Base-by-base conservation (phyloP, 2,888 invertebrate genomes). In the Orthosia incerta region DNA sequence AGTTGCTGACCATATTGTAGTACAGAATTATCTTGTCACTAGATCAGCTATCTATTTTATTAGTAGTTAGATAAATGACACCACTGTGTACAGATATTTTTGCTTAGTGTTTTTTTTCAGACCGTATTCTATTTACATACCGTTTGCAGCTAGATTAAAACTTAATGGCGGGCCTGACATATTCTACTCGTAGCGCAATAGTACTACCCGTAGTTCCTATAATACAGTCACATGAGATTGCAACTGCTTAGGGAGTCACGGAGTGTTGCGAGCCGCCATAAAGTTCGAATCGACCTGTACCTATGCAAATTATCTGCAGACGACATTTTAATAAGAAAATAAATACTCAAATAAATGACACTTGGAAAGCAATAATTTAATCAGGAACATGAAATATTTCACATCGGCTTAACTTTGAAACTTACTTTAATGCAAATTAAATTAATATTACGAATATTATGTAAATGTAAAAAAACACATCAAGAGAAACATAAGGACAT, bases 401-500 rank as follows among this genome's bases (percentile, higher is more conserved):
- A 74, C 48, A 18, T 57, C 57, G 53, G 55, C 57, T 68, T 72
- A 31, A 65, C 55, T 60, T 46, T 48, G 31, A 53, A 71, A 71
- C 66, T 68, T 74, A 61, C 20, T 77, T 57, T 61, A 63, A 76
- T 76, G 64, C 48, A 57, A 60, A 76, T 76, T 61, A 71, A 83
- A 74, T 83, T 80, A 73, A 68, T 69, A 69, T 66, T 23, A 74
- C 55, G 63, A 70, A 73, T 73, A 56, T 77, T 53, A 71, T 57
- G 61, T 55, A 53, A 74, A 74, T 78, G 48, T 71, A 59, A 39
- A n/a, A n/a, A n/a, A n/a, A n/a, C n/a, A n/a, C n/a, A n/a, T n/a
- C n/a, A n/a, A n/a, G n/a, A n/a, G n/a, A n/a, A 57, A 60, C 65
- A 45, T 56, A 70, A 39, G 53, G 78, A 66, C 63, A 72, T 68